Conservation (phyloP, 2,113 vertebrate species). For the Hyperoodon ampullatus region DNA sequence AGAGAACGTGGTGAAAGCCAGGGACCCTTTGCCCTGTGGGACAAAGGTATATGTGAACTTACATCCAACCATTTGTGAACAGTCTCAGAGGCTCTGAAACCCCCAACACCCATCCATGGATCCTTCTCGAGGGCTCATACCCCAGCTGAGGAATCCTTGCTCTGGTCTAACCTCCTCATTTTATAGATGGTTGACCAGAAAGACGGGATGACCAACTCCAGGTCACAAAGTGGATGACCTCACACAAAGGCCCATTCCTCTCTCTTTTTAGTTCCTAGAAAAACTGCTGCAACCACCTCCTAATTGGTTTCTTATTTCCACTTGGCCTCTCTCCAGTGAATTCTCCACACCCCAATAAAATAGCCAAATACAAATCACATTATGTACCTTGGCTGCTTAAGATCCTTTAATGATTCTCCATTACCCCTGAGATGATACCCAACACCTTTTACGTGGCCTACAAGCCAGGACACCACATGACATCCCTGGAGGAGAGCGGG, state of each 20-base stretch:
- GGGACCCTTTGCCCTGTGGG: not conserved
- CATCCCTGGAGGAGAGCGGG: not conserved
- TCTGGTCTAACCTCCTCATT: not conserved
- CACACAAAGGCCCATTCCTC: rapidly evolving
- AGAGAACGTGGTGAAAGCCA: not conserved
- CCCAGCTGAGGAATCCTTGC: not conserved
- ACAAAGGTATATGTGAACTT: not conserved
- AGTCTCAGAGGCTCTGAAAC: not conserved
- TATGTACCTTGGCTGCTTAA: not conserved
- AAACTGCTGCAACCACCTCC: not conserved
- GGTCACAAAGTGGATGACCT: not conserved
- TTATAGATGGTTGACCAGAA: not conserved
- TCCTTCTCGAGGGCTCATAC: not conserved
- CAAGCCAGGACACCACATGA: rapidly evolving
- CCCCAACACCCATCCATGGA: too few species aligned
- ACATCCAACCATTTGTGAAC: not conserved
- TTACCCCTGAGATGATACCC: not conserved
- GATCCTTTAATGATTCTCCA: not conserved
- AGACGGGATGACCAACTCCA: not conserved
- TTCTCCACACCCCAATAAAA: not conserved
- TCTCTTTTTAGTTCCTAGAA: not conserved
- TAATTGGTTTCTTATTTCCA: not conserved
- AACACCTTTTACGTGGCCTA: not conserved
- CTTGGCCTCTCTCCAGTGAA: not conserved
- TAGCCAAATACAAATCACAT: not conserved